Base-by-base conservation (phyloP, 1,140 invertebrate genomes). In the Chelonus insularis region DNA sequence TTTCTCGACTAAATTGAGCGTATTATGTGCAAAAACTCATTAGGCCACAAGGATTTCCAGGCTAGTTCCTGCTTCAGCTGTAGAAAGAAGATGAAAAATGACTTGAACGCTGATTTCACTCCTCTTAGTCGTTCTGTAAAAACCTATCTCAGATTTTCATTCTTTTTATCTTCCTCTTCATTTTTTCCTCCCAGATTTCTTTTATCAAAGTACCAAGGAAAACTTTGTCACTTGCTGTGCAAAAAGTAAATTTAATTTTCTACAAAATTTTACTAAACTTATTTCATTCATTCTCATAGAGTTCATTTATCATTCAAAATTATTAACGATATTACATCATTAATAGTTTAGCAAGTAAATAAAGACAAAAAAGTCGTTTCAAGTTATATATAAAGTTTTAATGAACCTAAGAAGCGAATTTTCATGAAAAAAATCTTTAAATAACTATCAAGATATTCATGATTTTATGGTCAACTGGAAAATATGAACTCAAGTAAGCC, bases 1-100 rank as follows among this genome's bases (percentile, higher is more conserved):
- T 48, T 43, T 23, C 47, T 34, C 16, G 14, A 32, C 57, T 56
- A 62, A 65, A 60, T 65, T 65, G 57, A 62, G 51, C 57, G 51
- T 56, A 60, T 66, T 60, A 62, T 66, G 52, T 56, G 36, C 51
- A 65, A 65, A 62, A 65, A 65, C 60, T 62, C 64, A 62, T 66
- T 66, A 66, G 57, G 45, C 45, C 32, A 52, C 37, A 32, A 56
- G 32, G 14, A 66, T 62, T 66, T 60, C 50, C 39, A 36, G 20
- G 18, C 20, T 39, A 54, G 36, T 62, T 36, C 5, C 47, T 34
- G 21, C 12, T 48, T n/a, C 32, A 29, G 12, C 25, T 5, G 37
- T 14, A 20, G 21, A 25, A 45, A 29, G 52, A 36, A 37, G 25
- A 55, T 21, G 18, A 43, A 58, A 16, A 23, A 12, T 20, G 25